phyloP scores from a whole-genome alignment of 1,140 invertebrate genomes.

The Hylaeus anthracinus region DNA sequence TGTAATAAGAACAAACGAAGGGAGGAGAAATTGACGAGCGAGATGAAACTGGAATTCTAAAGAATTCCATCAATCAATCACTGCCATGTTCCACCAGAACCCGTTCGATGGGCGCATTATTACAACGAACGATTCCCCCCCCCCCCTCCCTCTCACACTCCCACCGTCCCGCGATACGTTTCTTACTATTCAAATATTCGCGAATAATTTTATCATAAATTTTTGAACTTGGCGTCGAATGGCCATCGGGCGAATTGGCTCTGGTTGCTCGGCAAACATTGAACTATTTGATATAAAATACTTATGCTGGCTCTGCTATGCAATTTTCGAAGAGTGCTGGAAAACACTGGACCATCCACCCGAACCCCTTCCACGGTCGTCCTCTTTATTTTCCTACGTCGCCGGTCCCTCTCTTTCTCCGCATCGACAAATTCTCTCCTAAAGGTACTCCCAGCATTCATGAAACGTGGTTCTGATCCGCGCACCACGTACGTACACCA shows the following conservation, averaged over 20 bases:
- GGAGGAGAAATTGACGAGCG: conserved; percentile 15
- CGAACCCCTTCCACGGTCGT: neutral
- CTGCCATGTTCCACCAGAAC: neutral
- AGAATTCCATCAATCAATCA: conserved; percentile 44
- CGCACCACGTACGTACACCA: neutral
- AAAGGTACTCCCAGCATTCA: neutral
- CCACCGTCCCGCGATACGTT: conserved; percentile 18
- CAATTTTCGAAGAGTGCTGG: conserved; percentile 71
- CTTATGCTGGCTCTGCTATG: conserved; percentile 65
- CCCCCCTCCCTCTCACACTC: too few species aligned
- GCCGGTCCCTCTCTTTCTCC: neutral
- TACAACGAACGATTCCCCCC: conserved; percentile 36
- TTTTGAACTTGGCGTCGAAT: conserved; percentile 65
- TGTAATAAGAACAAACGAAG: conserved; percentile 6
- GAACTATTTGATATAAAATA: conserved; percentile 73
- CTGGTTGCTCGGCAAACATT: conserved; percentile 68
- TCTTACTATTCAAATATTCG: conserved; percentile 60
- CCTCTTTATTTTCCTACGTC: conserved; percentile 16
- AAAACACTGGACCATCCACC: conserved; percentile 59
- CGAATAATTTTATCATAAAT: conserved; percentile 74
- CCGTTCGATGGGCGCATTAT: conserved; percentile 24
- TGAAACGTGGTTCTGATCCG: conserved; percentile 15
- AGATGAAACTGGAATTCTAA: conserved; percentile 20
- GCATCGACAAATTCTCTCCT: conserved; percentile 23
- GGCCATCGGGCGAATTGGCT: conserved; percentile 71